Evolutionary conservation across 2,113 vertebrate species (phyloP).

Genomic region (Polyodon spathula): DNA sequence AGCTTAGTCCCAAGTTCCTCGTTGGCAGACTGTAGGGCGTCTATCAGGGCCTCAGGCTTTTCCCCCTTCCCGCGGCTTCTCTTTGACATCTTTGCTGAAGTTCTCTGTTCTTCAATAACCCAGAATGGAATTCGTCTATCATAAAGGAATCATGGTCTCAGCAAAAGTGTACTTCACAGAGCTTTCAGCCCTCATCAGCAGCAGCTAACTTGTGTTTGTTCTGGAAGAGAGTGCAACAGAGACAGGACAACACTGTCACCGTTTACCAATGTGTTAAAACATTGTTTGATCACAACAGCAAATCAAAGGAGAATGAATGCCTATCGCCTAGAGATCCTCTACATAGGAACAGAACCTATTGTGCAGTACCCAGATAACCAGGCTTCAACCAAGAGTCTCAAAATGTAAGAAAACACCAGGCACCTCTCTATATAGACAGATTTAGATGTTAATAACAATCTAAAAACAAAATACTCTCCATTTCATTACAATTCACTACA

Average conservation of each 20-base stretch:
- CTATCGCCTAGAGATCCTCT: no score
- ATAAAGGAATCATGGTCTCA: background rate
- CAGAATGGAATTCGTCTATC: conserved; percentile 29
- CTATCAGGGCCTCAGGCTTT: conserved; percentile 71
- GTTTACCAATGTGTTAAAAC: no score
- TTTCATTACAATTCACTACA: no score
- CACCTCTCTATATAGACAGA: no score
- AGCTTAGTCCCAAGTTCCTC: conserved; percentile 83
- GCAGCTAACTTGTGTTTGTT: conserved; percentile 18
- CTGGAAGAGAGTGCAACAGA: conserved; percentile 30
- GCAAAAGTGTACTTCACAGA: conserved; percentile 13
- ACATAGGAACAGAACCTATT: no score
- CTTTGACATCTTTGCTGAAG: conserved; percentile 70
- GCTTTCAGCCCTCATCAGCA: conserved; percentile 3
- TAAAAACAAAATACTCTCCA: no score
- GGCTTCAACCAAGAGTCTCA: no score
- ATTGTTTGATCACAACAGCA: no score
- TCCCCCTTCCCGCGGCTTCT: conserved; percentile 76
- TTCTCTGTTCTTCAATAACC: conserved; percentile 11
- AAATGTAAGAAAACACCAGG: no score
- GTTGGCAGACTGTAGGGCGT: conserved; percentile 72
- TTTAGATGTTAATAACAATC: no score
- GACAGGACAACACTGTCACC: background rate
- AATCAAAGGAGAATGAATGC: no score
- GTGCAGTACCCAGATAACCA: no score